Evolutionary conservation across 2,113 vertebrate species (phyloP), one percentile per base, ranked within the genome.

Genomic region (Columba livia): DNA sequence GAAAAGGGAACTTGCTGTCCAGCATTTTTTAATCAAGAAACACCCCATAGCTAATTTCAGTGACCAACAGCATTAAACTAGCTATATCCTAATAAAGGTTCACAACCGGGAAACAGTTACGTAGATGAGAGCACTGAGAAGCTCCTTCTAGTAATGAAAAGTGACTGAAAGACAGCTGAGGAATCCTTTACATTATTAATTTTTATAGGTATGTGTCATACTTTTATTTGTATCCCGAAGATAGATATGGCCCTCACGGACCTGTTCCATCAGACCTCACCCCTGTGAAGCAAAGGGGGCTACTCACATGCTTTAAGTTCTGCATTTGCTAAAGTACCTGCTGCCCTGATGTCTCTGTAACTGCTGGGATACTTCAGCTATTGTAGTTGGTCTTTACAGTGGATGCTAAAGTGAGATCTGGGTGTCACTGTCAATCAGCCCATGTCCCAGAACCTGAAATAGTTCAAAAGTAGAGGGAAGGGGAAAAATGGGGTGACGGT

Each of bases 401-500:
- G 50, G 18, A 44, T 70, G 40, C 25, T 65, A 65, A 57, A 28
- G 28, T 67, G 38, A 32, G 29, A 67, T 44, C 24, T 54, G 50
- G 31, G 29, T 15, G 47, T 66, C 36, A 17, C 2, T 8, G 28
- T 40, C 14, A 56, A 67, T 36, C 26, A 17, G 31, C 23, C 24
- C 0, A 1, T 62, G n/a, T 31, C 11, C 26, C 65, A 74, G 48
- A 82, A 72, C 24, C 20, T 38, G n/a, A 61, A 61, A n/a, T 5
- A 82, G 9, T 31, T 69, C 21, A 15, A 11, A 81, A 80, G 42
- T 8, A 10, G 53, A 86, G 23, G 8, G n/a, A 56, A 80, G 24
- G 61, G 12, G 16, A 80, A 29, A 29, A 60, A 29, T 8, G 7
- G 6, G 36, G 14, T 8, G 7, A 15, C 0, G 0, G 12, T 7